phyloP scores from a whole-genome alignment of 2,888 invertebrate genomes.

The Melieria omissa region DNA sequence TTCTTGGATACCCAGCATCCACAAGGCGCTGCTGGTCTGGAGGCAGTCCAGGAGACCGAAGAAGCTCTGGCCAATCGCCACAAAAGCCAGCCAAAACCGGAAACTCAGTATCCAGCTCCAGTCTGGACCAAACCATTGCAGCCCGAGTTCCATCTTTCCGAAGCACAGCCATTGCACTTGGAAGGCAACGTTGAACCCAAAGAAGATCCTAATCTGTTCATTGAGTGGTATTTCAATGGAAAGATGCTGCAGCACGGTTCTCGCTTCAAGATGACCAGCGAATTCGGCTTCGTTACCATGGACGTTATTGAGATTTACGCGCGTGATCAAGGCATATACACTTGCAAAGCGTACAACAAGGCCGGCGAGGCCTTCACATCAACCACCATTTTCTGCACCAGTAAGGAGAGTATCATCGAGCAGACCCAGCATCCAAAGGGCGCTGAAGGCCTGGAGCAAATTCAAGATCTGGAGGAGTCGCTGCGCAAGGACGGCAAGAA shows the following conservation, averaged over 20 bases:
- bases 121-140: slow-evolving; percentile 86
- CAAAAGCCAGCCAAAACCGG: slow-evolving; percentile 77
- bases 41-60: slow-evolving; percentile 90
- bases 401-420: slow-evolving; percentile 85
- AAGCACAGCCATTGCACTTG: slow-evolving; percentile 87
- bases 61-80: slow-evolving; percentile 80
- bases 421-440: slow-evolving; percentile 95
- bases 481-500: slow-evolving; percentile 78
- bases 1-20: slow-evolving; percentile 94
- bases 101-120: slow-evolving; percentile 84
- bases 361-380: slow-evolving; percentile 93
- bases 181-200: slow-evolving; percentile 96
- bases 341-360: slow-evolving; percentile 89
- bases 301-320: slow-evolving; percentile 93
- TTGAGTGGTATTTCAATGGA: slow-evolving; percentile 96
- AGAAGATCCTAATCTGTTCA: slow-evolving; percentile 88
- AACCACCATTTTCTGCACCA: slow-evolving; percentile 85
- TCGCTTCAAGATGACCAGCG: slow-evolving; percentile 90
- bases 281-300: slow-evolving; percentile 96
- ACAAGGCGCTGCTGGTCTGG: slow-evolving; percentile 89
- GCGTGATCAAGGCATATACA: slow-evolving; percentile 93
- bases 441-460: slow-evolving; percentile 90
- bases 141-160: slow-evolving; percentile 82
- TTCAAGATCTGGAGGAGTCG: slow-evolving; percentile 90
- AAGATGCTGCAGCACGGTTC: slow-evolving; percentile 87